These are phyloP conservation scores for Cheilosia soror DNA, from an alignment of 2,888 invertebrate genomes.

Conservation along the genomic window DNA sequence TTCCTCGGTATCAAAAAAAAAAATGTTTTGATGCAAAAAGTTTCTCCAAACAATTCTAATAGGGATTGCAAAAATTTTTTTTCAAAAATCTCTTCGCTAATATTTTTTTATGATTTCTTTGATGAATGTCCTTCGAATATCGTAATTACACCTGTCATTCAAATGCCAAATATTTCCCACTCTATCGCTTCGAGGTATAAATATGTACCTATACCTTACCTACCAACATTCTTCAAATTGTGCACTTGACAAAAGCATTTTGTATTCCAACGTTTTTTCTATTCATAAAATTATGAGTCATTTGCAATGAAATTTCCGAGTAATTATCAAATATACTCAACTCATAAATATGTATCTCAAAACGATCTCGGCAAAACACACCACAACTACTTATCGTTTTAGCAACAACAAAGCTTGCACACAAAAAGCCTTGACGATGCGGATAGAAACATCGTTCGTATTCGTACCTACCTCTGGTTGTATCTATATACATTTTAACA, in stretches of 20 bases:
- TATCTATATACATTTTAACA: slow-evolving; percentile 14
- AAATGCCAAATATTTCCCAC: too few relatives aligned
- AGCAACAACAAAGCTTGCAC: slow-evolving; percentile 39
- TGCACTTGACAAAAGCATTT: not conserved
- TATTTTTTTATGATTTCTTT: too few relatives aligned
- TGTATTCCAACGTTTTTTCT: slow-evolving; percentile 1
- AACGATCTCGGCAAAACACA: slow-evolving; percentile 26
- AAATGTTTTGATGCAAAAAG: too few relatives aligned
- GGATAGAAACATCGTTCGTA: not conserved
- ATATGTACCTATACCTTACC: too few relatives aligned
- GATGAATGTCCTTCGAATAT: too few relatives aligned
- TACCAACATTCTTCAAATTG: slow-evolving; percentile 2
- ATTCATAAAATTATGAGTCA: slow-evolving; percentile 63
- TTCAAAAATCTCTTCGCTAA: too few relatives aligned
- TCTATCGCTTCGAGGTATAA: too few relatives aligned
- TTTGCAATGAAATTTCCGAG: slow-evolving; percentile 40
- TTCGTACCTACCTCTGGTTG: too few relatives aligned
- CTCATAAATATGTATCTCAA: slow-evolving; percentile 38
- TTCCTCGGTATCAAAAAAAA: too few relatives aligned
- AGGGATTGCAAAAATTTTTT: too few relatives aligned
- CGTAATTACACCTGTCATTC: too few relatives aligned
- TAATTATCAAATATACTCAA: slow-evolving; percentile 39
- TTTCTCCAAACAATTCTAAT: too few relatives aligned
- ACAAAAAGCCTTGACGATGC: slow-evolving; percentile 44
- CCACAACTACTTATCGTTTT: slow-evolving; percentile 16